Percentiles rank a stretch among this genome's conserved stretches.
Conservation (phyloP, 2,888 invertebrate species). For the Callyntrura guangdongensis region DNA sequence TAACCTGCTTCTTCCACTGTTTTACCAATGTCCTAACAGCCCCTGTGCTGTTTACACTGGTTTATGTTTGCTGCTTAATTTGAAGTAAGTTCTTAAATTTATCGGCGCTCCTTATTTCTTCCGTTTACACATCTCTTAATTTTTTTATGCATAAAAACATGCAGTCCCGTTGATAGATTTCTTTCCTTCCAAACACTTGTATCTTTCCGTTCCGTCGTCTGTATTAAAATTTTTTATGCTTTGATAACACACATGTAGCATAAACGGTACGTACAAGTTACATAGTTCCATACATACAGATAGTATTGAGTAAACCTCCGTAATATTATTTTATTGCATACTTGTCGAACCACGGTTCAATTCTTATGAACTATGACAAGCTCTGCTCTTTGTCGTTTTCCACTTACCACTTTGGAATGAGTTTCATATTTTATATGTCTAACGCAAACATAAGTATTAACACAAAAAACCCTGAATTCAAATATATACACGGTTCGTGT, state of each 20-base stretch:
- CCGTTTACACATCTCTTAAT: background rate
- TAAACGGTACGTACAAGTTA: background rate
- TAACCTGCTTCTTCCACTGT: too few species aligned
- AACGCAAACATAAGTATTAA: background rate
- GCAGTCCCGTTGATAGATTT: background rate
- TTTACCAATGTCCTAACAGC: too few species aligned
- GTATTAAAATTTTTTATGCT: slow-evolving; percentile 38
- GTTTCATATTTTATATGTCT: background rate
- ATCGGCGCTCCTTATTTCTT: too few species aligned
- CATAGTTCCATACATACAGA: background rate
- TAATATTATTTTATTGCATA: background rate
- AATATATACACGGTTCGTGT: background rate
- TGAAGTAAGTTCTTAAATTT: too few species aligned
- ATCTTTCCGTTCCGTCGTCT: slow-evolving; percentile 46
- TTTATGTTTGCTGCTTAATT: too few species aligned
- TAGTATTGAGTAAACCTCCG: background rate
- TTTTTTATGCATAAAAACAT: slow-evolving; percentile 33
- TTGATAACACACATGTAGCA: slow-evolving; percentile 36
- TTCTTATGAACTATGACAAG: slow-evolving; percentile 50
- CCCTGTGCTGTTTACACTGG: too few species aligned
- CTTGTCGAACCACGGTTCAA: slow-evolving; percentile 2
- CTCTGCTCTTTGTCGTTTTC: slow-evolving; percentile 51
- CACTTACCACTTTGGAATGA: slow-evolving; percentile 43
- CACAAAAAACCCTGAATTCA: background rate
- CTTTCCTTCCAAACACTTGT: slow-evolving; percentile 37